These are phyloP conservation scores for Leptestheria dahalacensis DNA, from an alignment of 1,140 invertebrate species.

Conservation along the genomic window DNA sequence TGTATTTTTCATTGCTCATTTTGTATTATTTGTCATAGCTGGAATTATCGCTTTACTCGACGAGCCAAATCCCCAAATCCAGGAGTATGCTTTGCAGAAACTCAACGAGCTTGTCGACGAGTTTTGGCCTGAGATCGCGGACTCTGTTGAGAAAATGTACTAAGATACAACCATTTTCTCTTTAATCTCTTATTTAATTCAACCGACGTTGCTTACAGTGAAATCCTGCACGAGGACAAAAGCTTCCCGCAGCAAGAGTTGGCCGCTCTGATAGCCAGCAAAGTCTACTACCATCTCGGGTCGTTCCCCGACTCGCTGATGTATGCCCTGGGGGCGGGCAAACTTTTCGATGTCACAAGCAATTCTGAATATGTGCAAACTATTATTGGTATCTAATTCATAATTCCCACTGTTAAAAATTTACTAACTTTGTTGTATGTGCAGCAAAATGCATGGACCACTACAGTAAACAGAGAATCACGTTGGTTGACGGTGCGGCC, in stretches of 20 bases:
- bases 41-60: constrained; percentile 92
- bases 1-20: not conserved
- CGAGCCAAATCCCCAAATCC: constrained; percentile 80
- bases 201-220: constrained; percentile 34
- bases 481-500: constrained; percentile 35
- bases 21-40: constrained; percentile 38
- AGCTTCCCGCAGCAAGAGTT: constrained; percentile 70
- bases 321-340: constrained; percentile 82
- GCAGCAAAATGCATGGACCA: constrained; percentile 85
- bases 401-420: not conserved
- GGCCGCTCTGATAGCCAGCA: constrained; percentile 92
- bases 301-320: constrained; percentile 90
- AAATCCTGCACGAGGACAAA: constrained; percentile 88
- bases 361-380: constrained; percentile 92
- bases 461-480: constrained; percentile 74
- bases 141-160: constrained; percentile 92
- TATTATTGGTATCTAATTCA: constrained; percentile 49
- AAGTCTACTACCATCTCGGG: constrained; percentile 95
- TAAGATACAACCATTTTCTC: constrained; percentile 18
- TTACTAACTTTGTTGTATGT: constrained; percentile 20
- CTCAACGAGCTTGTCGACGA: constrained; percentile 88
- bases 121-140: constrained; percentile 97
- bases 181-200: not conserved
- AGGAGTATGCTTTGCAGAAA: constrained; percentile 80
- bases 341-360: constrained; percentile 85